Evolutionary conservation across 2,797 vertebrate species (phyloP), one percentile per base, ranked within the genome.

Genomic region (Intellagama lesueurii): DNA sequence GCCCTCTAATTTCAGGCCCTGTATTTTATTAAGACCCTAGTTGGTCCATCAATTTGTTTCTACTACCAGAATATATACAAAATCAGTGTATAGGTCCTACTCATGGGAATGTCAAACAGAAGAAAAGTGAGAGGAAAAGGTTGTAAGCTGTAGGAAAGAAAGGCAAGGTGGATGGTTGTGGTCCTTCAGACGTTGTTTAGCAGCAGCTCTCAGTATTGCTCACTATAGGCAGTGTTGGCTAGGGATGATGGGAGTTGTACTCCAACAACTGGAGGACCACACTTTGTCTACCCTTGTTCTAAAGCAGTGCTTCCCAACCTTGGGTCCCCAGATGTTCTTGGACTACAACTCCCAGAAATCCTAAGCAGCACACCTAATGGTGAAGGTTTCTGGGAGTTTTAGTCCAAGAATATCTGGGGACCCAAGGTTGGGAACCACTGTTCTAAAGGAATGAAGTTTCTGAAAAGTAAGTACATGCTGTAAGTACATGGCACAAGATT

Each of bases 111-210:
- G 8, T 9, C 5, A 76, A 82, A 52, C 35, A n/a, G 7, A 82
- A 8, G 30, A 44, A n/a, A 30, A 44, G 52, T 52, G 7, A 77
- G 78, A 72, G 52, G 47, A 56, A 26, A 40, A 8, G 26, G 17
- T 26, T 1, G 3, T 4, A 1, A 4, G n/a, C 3, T 28, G 22
- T 28, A 52, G 83, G 1, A 12, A 26, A 0, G 7, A 2, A 56
- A 14, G 32, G 16, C 49, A 56, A n/a, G 0, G 60, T 19, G 60
- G 19, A 19, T 19, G 60, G 16, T 64, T 22, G 40, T 44, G 40
- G 7, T 8, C 8, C n/a, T n/a, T 32, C 30, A 69, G 26, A 28
- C 9, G 19, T 69, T 69, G 24, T 69, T 19, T 0, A 28, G 9
- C 68, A 30, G 30, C 30, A 35, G 16, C 70, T 35, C 32, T 19